A percentile compares a stretch with the other conserved stretches of the same genome.
phyloP scores from a whole-genome alignment of 1,140 invertebrate species.

The Drosophila ogumai region DNA sequence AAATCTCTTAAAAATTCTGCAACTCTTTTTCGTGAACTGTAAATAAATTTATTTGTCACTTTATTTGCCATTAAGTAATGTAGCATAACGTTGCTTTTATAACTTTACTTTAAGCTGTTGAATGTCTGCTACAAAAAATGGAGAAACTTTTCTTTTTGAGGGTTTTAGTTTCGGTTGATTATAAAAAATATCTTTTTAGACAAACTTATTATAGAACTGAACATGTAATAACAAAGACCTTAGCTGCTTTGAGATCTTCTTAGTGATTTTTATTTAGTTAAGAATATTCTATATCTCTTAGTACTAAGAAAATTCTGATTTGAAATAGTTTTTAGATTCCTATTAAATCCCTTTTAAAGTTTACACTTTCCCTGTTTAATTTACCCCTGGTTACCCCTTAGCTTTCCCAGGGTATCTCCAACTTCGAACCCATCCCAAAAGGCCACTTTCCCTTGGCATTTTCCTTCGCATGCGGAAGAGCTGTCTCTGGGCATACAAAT shows the following conservation, averaged over 20 bases:
- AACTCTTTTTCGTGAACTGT: neutral
- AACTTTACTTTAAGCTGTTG: neutral
- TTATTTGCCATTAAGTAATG: conserved; percentile 5
- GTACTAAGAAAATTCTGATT: no score
- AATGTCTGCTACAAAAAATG: neutral
- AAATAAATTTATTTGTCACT: conserved; percentile 5
- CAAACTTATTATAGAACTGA: no score
- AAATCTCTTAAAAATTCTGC: conserved; percentile 4
- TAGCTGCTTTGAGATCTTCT: neutral
- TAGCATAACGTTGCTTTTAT: conserved; percentile 14
- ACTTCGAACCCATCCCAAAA: conserved; percentile 8
- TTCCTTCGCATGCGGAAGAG: conserved; percentile 63
- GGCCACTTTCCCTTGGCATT: conserved; percentile 34
- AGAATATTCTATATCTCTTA: neutral
- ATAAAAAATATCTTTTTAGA: neutral
- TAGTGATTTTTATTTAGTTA: no score
- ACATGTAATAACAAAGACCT: neutral
- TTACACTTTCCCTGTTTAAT: neutral
- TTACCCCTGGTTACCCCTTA: no score
- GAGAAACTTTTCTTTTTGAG: conserved; percentile 1
- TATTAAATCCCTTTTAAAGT: neutral
- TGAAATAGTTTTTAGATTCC: no score
- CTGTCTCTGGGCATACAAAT: conserved; percentile 61
- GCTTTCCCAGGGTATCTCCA: conserved; percentile 26
- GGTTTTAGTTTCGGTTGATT: neutral